A percentile compares a stretch with the other conserved stretches of the same genome.
These are phyloP conservation scores for Azorinus chamasolen DNA, from an alignment of 2,888 invertebrate genomes.

Conservation along the genomic window DNA sequence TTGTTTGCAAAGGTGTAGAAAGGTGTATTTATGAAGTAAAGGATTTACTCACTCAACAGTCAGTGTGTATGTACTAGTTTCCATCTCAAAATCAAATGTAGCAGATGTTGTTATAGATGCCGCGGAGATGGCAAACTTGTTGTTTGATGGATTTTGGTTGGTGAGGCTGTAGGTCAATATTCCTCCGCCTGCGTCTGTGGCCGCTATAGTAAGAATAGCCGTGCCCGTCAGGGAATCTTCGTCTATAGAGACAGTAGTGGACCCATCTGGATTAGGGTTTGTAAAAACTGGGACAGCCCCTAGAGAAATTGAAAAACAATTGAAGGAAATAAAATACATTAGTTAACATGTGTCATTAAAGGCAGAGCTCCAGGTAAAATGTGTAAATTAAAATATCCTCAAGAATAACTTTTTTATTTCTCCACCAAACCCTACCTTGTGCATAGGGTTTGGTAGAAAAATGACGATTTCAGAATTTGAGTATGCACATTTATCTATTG, in stretches of 20 bases:
- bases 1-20: too few species aligned
- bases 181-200: conserved; percentile 22
- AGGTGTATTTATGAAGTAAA: neutral
- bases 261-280: conserved; percentile 9
- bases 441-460: too few species aligned
- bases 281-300: conserved; percentile 41
- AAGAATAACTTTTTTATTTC: too few species aligned
- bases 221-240: conserved; percentile 28
- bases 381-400: too few species aligned
- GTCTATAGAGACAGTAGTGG: conserved; percentile 1
- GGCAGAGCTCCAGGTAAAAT: too few species aligned
- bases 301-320: neutral
- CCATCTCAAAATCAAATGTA: conserved; percentile 48
- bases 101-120: conserved; percentile 17
- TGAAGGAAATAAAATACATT: too few species aligned
- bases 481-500: too few species aligned
- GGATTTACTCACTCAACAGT: conserved; percentile 27
- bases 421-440: too few species aligned
- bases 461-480: too few species aligned
- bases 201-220: conserved; percentile 16
- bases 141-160: conserved; percentile 18
- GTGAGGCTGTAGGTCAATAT: conserved; percentile 27
- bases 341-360: too few species aligned
- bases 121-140: conserved; percentile 27
- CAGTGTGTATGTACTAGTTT: conserved; percentile 21